Evolutionary conservation across 2,888 invertebrate species (phyloP), one percentile per base, ranked within the genome.

Genomic region (Tridacna crocea): DNA sequence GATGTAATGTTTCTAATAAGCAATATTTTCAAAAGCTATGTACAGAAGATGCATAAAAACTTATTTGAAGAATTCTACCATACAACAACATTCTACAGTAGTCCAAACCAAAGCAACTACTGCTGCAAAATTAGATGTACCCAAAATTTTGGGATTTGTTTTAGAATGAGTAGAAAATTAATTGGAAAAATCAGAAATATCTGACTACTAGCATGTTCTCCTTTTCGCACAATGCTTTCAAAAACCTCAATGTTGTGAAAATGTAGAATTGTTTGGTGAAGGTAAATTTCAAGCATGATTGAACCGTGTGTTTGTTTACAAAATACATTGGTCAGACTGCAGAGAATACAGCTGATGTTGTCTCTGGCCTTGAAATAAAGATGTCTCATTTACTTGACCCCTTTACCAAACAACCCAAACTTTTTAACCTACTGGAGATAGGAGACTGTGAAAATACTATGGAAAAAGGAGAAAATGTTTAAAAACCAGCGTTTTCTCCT

Each of bases 1-100:
- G 15, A 60, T 15, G 60, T 24, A 60, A 60, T 22, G n/a, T 24
- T 60, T 60, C 11, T n/a, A 11, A 22, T 60, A 60, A 22, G 60
- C n/a, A 11, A n/a, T 60, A 60, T 60, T 60, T 60, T 22, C 60
- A 60, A n/a, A n/a, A 60, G n/a, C 22, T 60, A 60, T n/a, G 24
- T 60, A 15, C 19, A n/a, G 24, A n/a, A 60, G n/a, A n/a, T 15
- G n/a, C n/a, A 24, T 22, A 60, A 60, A 19, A 22, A 22, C 13
- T 36, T 36, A 36, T 36, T 36, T 36, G 36, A 8, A 4, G 36
- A 36, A 36, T 8, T 36, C 36, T 36, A 2, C 36, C 36, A 36
- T 2, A 36, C 36, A 36, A 36, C 36, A 36, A 36, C 2, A 36
- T 36, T 36, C 36, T 36, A 36, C 36, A 36, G 3, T 36, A 36